A percentile compares a stretch with the other conserved stretches of the same genome.
Conservation (phyloP, 2,113 vertebrate genomes). For the Malurus melanocephalus region DNA sequence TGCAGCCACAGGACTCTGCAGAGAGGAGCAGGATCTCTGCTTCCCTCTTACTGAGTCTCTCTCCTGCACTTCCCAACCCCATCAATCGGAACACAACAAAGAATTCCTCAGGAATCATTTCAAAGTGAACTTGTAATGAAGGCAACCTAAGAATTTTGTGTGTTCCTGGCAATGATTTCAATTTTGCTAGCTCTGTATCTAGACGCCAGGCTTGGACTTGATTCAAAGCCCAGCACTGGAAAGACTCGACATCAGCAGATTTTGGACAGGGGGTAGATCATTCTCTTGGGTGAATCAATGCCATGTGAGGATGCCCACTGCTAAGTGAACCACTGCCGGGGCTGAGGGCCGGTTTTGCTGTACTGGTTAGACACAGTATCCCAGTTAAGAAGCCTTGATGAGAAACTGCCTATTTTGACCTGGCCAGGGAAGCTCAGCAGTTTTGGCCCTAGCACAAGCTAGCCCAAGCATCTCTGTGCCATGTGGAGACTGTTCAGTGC, state of each 20-base stretch:
- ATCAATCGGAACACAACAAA: neutral
- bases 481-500: neutral
- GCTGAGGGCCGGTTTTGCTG: neutral
- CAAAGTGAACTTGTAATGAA: neutral
- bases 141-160: neutral
- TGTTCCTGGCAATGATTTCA: neutral
- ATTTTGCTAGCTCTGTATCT: neutral
- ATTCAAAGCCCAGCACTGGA: neutral
- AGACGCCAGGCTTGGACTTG: neutral
- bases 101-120: neutral
- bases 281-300: fast-evolving
- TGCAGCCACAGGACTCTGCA: neutral
- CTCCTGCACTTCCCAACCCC: neutral
- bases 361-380: fast-evolving
- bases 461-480: neutral
- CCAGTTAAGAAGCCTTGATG: neutral
- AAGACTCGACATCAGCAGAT: neutral
- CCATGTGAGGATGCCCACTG: neutral
- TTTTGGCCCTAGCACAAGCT: neutral
- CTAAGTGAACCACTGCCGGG: neutral
- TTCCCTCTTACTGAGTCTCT: neutral
- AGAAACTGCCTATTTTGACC: neutral
- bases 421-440: neutral
- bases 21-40: neutral
- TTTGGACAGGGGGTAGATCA: neutral